Base-by-base conservation (phyloP, 2,888 invertebrate species). In the Cryptus viduatorius region DNA sequence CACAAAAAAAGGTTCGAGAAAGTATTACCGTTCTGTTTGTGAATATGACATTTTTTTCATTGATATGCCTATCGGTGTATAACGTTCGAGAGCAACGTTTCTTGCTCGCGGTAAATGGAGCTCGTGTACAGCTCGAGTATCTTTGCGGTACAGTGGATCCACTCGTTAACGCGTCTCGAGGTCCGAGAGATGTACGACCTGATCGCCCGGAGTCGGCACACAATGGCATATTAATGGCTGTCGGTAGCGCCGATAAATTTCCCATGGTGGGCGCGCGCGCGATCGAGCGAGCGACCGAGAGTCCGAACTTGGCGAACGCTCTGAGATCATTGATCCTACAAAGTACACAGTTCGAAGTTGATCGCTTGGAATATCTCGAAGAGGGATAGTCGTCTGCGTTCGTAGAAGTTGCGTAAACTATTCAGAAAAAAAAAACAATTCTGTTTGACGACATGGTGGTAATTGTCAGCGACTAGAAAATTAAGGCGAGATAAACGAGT, bases 221-320 rank as follows among this genome's bases (percentile, higher is more conserved):
- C 91, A 91, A 91, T 91, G 89, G 88, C 89, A 90, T 90, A 91
- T 91, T 91, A 91, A 91, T 91, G 91, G 90, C 91, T 90, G 91
- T 90, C 91, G 90, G 91, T 91, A 90, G 89, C 89, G 89, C 88
- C 89, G 89, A 89, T 89, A 90, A 89, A 89, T 90, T 90, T 85
- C 82, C 56, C 73, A 79, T 86, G 86, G 84, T 86, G 83, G 78
- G 81, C 83, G 85, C 84, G 84, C 80, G 86, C 61, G 85, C 84
- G 84, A 79, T 84, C 61, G 81, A 80, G 86, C 83, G 65, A 56
- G 44, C 46, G 53, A 12, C 50, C 24, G 53, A 65, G 65, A 67
- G 48, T n/a, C 31, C 46, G 56, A 56, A 56, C 46, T 61, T 31
- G 61, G 42, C 19, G 56, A 61, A 61, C 61, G 31, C 44, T 53